phyloP scores from a whole-genome alignment of 30 jellyfish, hydroid and myxozoan genomes.

The Cassiopea xamachana region DNA sequence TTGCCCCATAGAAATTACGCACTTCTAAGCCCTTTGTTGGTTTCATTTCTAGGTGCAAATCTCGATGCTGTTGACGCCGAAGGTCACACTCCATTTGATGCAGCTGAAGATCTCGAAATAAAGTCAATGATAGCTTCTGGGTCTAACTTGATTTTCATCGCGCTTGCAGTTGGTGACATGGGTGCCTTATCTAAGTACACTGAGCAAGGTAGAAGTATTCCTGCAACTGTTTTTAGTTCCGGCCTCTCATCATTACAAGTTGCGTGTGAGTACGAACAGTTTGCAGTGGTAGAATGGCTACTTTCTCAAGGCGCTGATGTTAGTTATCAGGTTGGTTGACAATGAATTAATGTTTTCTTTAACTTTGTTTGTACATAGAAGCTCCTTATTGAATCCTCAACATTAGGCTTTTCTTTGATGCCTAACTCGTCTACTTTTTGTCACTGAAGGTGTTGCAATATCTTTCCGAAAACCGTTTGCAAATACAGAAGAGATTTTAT shows the following conservation, averaged over 20 bases:
- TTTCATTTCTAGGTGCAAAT: conserved; percentile 71
- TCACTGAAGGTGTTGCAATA: no score
- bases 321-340: conserved; percentile 62
- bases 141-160: conserved; percentile 48
- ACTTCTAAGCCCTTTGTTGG: background rate
- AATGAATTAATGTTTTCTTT: background rate
- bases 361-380: no score
- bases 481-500: no score
- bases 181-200: background rate
- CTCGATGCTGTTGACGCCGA: conserved; percentile 63
- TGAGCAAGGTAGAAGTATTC: conserved; percentile 35
- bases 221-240: conserved; percentile 39
- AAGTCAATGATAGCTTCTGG: conserved; percentile 79
- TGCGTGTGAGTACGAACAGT: conserved; percentile 61
- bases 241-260: conserved; percentile 79
- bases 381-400: no score
- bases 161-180: conserved; percentile 68
- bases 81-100: conserved; percentile 73
- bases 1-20: background rate
- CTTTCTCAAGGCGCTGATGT: conserved; percentile 65
- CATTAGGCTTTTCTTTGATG: no score
- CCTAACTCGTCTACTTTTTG: no score
- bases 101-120: conserved; percentile 53
- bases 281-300: conserved; percentile 49
- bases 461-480: no score